Evolutionary conservation across 2,888 invertebrate species (phyloP).

Genomic region (Mythimna vitellina): DNA sequence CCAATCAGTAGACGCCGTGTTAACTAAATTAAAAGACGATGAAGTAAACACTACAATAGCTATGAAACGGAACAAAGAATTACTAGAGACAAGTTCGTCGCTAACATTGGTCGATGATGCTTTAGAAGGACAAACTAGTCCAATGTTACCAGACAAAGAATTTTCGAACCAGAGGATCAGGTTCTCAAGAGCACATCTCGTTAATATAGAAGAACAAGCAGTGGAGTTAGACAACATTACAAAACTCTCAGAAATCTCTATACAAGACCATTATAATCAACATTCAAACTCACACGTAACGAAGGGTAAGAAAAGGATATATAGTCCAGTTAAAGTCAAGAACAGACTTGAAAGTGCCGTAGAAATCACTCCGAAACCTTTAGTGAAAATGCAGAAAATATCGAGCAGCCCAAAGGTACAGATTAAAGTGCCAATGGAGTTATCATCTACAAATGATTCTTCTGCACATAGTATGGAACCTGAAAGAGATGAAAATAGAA

Average conservation of each 20-base stretch:
- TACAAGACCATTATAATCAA: not conserved
- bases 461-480: conserved; percentile 23
- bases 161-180: not conserved
- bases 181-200: conserved; percentile 58
- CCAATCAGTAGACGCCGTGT: conserved; percentile 64
- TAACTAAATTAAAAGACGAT: conserved; percentile 66
- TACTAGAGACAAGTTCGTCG: conserved; percentile 78
- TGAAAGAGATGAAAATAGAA: conserved; percentile 43
- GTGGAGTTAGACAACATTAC: conserved; percentile 34
- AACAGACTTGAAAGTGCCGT: conserved; percentile 47
- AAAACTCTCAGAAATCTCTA: not conserved
- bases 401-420: conserved; percentile 67
- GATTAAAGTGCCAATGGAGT: not conserved
- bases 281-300: not conserved
- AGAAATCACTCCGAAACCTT: conserved; percentile 81
- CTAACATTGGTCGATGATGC: conserved; percentile 82
- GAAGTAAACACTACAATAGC: conserved; percentile 81
- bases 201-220: conserved; percentile 59
- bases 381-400: conserved; percentile 77
- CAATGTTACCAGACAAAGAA: not conserved
- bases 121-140: conserved; percentile 47
- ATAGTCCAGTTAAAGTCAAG: conserved; percentile 69
- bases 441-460: conserved; percentile 1
- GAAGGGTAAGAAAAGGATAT: conserved; percentile 75
- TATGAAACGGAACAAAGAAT: conserved; percentile 80